A percentile compares a stretch with the other conserved stretches of the same genome.
Conservation (phyloP, 2,113 vertebrate species). For the Pitta sordida region DNA sequence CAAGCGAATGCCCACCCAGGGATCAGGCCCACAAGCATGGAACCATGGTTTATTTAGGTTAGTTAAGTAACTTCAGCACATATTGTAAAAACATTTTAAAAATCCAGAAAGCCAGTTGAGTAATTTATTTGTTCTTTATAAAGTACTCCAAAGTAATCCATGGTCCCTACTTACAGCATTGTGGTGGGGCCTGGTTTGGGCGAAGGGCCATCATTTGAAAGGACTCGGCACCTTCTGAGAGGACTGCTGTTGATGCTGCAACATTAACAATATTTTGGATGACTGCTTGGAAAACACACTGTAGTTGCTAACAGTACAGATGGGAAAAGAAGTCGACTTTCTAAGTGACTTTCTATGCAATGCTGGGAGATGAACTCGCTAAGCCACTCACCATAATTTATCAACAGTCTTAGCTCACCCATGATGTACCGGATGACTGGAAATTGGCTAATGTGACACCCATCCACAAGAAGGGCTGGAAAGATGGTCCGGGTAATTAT, state of each 20-base stretch:
- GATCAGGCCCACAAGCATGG: too few species aligned
- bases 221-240: neutral
- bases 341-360: too few species aligned
- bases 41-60: neutral
- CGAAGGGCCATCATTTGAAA: neutral
- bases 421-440: too few species aligned
- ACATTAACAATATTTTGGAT: neutral
- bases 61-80: neutral
- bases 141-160: neutral
- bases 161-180: neutral
- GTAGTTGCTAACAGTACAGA: neutral
- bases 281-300: neutral
- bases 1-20: too few species aligned
- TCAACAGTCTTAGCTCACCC: too few species aligned
- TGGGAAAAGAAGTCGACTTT: neutral
- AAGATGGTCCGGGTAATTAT: too few species aligned
- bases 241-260: neutral
- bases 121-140: neutral
- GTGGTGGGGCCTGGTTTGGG: neutral
- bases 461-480: too few species aligned
- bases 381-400: too few species aligned
- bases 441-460: too few species aligned
- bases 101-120: neutral
- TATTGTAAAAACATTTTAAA: neutral
- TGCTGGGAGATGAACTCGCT: too few species aligned